phyloP scores from a whole-genome alignment of 2,888 invertebrate species.

The Tinea pellionella region DNA sequence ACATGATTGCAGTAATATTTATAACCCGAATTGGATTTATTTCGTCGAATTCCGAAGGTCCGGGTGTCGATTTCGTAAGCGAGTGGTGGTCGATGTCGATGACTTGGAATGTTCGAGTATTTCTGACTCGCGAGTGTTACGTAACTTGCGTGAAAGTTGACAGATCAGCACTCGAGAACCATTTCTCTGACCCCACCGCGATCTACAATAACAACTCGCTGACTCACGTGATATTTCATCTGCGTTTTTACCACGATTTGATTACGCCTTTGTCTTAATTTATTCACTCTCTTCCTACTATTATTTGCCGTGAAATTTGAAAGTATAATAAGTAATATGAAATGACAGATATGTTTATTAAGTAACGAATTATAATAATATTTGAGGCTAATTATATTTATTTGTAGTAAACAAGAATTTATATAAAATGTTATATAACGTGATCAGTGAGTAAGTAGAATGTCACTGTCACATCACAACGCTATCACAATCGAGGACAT shows the following conservation, averaged over 20 bases:
- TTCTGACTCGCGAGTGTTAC: slow-evolving; percentile 50
- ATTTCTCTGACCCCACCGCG: slow-evolving; percentile 11
- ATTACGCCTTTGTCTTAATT: background rate
- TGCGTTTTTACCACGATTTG: background rate
- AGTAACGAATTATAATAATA: too few relatives aligned
- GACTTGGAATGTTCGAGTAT: slow-evolving; percentile 66
- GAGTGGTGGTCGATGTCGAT: slow-evolving; percentile 68
- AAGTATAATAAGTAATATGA: background rate
- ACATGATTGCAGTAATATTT: background rate
- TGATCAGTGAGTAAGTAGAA: slow-evolving; percentile 27
- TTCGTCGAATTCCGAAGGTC: slow-evolving; percentile 23
- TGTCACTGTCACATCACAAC: slow-evolving; percentile 62
- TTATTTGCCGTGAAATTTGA: background rate
- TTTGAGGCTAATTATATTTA: background rate
- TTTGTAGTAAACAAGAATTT: background rate
- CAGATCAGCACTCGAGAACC: slow-evolving; percentile 22
- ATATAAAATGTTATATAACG: slow-evolving; percentile 4
- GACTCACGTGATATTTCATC: background rate
- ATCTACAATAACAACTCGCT: background rate
- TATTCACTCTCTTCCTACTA: background rate
- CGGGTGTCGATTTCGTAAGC: slow-evolving; percentile 56
- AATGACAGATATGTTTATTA: background rate
- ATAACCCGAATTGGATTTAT: slow-evolving; percentile 2
- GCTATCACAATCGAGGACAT: slow-evolving; percentile 59
- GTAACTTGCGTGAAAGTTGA: slow-evolving; percentile 65